Conservation (phyloP, 2,113 vertebrate genomes). For the Perognathus longimembris region DNA sequence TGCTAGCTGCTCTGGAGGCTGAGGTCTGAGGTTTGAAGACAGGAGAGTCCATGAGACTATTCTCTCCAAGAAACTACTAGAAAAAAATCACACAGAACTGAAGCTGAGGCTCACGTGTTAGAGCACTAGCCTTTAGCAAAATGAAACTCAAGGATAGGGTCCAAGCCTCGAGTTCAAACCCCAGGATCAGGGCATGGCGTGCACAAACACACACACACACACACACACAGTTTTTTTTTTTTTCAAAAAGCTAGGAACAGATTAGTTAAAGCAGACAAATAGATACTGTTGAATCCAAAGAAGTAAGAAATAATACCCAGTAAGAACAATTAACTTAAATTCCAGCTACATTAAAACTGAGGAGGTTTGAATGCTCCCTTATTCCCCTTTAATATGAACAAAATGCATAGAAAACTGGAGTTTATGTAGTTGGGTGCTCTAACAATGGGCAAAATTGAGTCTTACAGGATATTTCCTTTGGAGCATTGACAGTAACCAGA, state of each 20-base stretch:
- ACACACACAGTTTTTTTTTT: too few relatives aligned
- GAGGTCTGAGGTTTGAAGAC: too few relatives aligned
- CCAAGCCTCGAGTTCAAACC: too few relatives aligned
- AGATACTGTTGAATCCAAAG: not conserved
- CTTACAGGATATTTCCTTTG: not conserved
- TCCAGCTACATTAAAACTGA: not conserved
- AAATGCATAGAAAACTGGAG: not conserved
- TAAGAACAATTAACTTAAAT: conserved; percentile 34
- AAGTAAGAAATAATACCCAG: conserved; percentile 2
- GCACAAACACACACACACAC: too few relatives aligned
- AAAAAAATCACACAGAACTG: too few relatives aligned
- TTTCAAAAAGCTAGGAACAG: not conserved
- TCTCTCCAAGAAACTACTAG: too few relatives aligned
- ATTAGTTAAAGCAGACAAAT: not conserved
- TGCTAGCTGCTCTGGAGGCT: too few relatives aligned
- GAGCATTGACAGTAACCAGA: not conserved
- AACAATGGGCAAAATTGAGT: not conserved
- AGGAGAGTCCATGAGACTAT: too few relatives aligned
- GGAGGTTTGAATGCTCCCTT: not conserved
- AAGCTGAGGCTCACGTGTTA: too few relatives aligned
- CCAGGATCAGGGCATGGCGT: too few relatives aligned
- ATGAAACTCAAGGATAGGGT: too few relatives aligned
- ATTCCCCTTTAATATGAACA: not conserved
- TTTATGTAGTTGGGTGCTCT: not conserved
- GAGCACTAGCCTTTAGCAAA: too few relatives aligned